Evolutionary conservation across 2,888 invertebrate species (phyloP).

Genomic region (Scaptodrosophila latifasciaeformis): DNA sequence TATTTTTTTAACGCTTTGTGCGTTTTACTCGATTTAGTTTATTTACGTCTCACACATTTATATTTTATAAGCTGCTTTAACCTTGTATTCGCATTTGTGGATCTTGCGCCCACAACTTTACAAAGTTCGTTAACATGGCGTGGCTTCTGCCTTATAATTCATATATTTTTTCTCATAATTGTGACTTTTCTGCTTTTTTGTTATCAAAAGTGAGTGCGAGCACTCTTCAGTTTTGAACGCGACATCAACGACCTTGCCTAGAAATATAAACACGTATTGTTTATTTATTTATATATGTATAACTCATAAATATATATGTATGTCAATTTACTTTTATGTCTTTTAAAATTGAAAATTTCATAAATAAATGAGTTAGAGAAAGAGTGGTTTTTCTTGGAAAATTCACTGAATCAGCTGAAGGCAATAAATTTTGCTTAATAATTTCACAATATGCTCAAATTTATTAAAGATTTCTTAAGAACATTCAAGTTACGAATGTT

Average conservation of each 20-base stretch:
- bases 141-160: not conserved
- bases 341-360: no score
- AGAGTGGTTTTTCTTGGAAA: no score
- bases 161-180: not conserved
- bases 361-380: no score
- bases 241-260: constrained; percentile 6
- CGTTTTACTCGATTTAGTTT: not conserved
- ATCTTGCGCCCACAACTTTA: constrained; percentile 1
- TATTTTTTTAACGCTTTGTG: not conserved
- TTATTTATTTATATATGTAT: constrained; percentile 9
- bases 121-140: constrained; percentile 2
- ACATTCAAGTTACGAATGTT: no score
- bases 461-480: no score
- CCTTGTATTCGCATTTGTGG: not conserved
- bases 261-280: constrained; percentile 11
- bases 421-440: no score
- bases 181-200: no score
- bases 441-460: no score
- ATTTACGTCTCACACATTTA: not conserved
- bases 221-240: no score
- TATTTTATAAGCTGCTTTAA: not conserved
- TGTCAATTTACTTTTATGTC: no score
- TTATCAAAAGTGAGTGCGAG: not conserved
- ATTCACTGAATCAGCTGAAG: no score
- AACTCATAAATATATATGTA: not conserved